Conservation (phyloP, 2,113 vertebrate genomes). For the Sitta europaea region DNA sequence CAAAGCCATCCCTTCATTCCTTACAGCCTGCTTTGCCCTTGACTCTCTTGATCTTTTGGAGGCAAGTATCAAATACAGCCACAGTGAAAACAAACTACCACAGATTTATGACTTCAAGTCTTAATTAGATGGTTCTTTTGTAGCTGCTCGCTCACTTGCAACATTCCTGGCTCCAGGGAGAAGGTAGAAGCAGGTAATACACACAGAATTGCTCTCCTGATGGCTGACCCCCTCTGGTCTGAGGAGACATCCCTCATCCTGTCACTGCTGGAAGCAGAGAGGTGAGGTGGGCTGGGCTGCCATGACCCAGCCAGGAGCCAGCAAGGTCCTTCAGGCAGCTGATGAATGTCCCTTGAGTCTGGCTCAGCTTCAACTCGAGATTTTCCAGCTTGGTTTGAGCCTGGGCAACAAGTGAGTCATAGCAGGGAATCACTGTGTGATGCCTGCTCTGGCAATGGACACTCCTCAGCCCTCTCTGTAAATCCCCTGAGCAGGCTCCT, state of each 20-base stretch:
- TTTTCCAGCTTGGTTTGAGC: neutral
- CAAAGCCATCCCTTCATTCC: neutral
- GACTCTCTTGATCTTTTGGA: slow-evolving; percentile 7
- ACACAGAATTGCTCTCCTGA: neutral
- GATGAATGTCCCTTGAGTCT: neutral
- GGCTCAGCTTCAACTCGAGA: neutral
- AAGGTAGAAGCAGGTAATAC: neutral
- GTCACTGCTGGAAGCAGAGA: neutral
- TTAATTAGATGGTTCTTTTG: slow-evolving; percentile 43
- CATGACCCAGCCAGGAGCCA: rapidly evolving
- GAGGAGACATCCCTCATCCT: neutral
- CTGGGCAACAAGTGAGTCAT: neutral
- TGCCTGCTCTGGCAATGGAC: neutral
- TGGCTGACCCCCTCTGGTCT: neutral
- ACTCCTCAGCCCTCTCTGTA: neutral
- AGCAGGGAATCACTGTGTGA: neutral
- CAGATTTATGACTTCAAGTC: slow-evolving; percentile 21
- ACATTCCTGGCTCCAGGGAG: neutral
- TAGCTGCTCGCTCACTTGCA: slow-evolving; percentile 19
- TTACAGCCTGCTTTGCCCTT: neutral
- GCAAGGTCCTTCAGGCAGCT: neutral
- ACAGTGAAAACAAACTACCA: neutral
- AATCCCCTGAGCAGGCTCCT: neutral
- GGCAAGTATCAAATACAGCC: slow-evolving; percentile 8
- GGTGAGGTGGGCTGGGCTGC: neutral